phyloP scores from a whole-genome alignment of 2,797 vertebrate species.

The Lepilemur ruficaudatus region DNA sequence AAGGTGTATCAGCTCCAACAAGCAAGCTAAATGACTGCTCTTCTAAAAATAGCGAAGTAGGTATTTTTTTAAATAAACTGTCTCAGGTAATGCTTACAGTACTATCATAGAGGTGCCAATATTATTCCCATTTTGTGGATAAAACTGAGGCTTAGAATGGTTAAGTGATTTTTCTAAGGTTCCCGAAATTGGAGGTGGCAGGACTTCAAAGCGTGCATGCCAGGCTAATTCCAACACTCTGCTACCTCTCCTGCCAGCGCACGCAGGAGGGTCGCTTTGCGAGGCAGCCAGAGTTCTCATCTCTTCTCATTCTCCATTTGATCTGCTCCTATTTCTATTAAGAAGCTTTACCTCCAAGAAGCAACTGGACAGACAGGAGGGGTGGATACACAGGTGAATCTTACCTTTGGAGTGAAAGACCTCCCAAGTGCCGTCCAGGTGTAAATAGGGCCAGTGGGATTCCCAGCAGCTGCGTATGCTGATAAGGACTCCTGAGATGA shows the following conservation, averaged over 20 bases:
- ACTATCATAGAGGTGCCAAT: fast-evolving
- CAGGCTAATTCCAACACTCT: fast-evolving
- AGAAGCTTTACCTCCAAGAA: background rate
- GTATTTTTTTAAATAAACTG: background rate
- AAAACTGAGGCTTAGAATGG: background rate
- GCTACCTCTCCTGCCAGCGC: fast-evolving
- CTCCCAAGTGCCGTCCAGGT: no score
- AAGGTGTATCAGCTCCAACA: background rate
- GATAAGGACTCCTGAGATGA: background rate
- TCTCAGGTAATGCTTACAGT: background rate
- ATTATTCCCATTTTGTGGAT: background rate
- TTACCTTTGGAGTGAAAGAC: background rate
- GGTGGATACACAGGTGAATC: no score
- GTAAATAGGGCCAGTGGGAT: background rate
- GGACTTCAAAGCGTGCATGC: fast-evolving
- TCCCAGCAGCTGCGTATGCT: background rate
- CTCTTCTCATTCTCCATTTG: background rate
- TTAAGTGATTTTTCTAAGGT: no score
- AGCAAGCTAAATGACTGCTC: no score
- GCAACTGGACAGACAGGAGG: background rate
- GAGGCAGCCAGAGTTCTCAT: background rate
- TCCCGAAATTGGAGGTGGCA: background rate
- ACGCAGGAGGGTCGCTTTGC: background rate
- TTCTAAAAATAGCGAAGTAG: background rate
- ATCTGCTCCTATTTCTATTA: background rate